phyloP scores from a whole-genome alignment of 2,797 vertebrate genomes.

The Artibeus lituratus region DNA sequence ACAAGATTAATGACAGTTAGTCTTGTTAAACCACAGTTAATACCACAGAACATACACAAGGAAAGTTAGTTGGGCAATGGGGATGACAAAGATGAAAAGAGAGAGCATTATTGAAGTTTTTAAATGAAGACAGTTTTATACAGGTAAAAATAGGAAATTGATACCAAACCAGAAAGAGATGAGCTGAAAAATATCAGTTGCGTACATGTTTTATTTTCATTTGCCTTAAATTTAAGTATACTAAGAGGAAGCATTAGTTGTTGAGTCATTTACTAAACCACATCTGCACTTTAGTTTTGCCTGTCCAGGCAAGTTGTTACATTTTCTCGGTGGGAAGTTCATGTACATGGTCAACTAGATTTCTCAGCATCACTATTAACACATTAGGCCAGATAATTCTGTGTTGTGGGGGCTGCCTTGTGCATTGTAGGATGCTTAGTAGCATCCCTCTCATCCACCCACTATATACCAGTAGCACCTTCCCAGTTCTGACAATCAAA shows the following conservation, averaged over 20 bases:
- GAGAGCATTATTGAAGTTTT: neutral
- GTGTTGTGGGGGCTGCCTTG: neutral
- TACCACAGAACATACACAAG: neutral
- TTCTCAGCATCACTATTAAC: neutral
- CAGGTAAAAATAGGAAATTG: neutral
- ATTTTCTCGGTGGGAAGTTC: neutral
- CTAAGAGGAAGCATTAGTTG: neutral
- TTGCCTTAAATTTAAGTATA: conserved; percentile 20
- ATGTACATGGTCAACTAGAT: neutral
- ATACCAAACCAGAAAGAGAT: neutral
- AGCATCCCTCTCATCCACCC: neutral
- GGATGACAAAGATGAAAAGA: neutral
- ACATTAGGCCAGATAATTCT: neutral
- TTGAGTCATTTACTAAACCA: neutral
- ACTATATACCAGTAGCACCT: neutral
- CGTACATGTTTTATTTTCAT: neutral
- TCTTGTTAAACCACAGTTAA: neutral
- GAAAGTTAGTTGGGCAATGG: neutral
- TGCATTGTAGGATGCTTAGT: neutral
- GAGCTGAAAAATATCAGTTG: neutral
- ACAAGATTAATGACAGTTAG: neutral
- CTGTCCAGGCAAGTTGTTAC: neutral
- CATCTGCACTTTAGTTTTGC: neutral
- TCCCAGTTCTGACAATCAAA: neutral
- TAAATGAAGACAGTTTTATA: neutral